Base-by-base conservation (phyloP, 2,113 vertebrate species). In the Oostethus manadensis region DNA sequence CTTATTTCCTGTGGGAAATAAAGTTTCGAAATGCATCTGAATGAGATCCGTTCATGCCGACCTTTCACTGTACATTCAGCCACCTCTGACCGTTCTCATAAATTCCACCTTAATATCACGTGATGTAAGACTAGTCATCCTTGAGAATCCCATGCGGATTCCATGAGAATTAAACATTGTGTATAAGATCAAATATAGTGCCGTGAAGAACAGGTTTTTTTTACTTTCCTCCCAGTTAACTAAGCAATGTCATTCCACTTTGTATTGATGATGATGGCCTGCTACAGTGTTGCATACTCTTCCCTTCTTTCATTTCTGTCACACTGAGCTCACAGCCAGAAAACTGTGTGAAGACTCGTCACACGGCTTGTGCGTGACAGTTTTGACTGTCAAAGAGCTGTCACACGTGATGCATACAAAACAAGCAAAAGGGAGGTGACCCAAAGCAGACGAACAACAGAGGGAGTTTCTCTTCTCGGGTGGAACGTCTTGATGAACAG, bases 311-410 rank as follows among this genome's bases (percentile, higher is more conserved):
- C 66, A 54, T 51, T 49, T 58, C 65, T 54, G 65, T 65, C 80
- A 82, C 66, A 29, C 55, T 71, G 62, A 67, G 20, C 14, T 81
- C 49, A 11, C 15, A 62, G 68, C 58, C 74, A 75, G 63, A 81
- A 84, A 79, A 84, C 84, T 84, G 77, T 81, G 78, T 63, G 60
- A 74, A 61, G 74, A 77, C 58, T 76, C 77, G 67, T 87, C 81
- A 79, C 35, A 63, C 77, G 64, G 29, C 29, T 33, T 76, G 69
- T 46, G 50, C 56, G 66, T 71, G 62, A 84, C 72, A 78, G 71
- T 79, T 57, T 67, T 66, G 58, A 79, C 70, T 79, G 82, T 81
- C 76, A 84, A 83, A 61, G 75, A 51, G 68, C 70, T 60, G 71
- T 64, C 60, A 68, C 60, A 76, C 74, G 75, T 17, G 63, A 80